Evolutionary conservation across 1,140 invertebrate genomes (phyloP), one percentile per base, ranked within the genome.

Genomic region (Bombus waltoni): DNA sequence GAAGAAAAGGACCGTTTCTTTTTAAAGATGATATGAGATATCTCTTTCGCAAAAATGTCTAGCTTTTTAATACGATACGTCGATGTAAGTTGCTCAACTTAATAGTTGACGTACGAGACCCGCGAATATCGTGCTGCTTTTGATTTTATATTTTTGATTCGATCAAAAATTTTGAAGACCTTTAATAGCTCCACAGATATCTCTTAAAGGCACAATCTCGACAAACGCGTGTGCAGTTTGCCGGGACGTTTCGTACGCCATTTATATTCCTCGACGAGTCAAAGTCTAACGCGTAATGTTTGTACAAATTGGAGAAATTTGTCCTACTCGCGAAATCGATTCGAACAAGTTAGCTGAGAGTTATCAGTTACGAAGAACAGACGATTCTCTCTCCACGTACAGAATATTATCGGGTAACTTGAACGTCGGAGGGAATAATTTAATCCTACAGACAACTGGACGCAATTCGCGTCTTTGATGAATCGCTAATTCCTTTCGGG

Each of bases 141-240:
- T 89, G 88, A 87, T 89, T 85, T 70, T 53, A 13, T n/a, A 72
- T 38, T 78, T 35, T 80, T 80, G 44, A 72, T 57, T 62, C 28
- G 57, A 70, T 25, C 32, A 32, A n/a, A 32, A 80, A 80, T 35
- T 66, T 83, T 57, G 38, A 73, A 32, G 47, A 83, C 32, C 47
- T 68, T 57, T 65, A 81, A 81, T 70, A 86, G 47, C 62, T 81
- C 73, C 74, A 65, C 84, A 75, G 47, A 77, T 84, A 77, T 84
- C 72, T 77, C n/a, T 78, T 73, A 70, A 90, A 89, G 88, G 89
- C 89, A 90, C 89, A 89, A 89, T 89, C 87, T 89, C 88, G 88
- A 84, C 88, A 81, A 90, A 78, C 85, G 22, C 75, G 62, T 42
- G 53, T 57, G 3, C 35, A 59, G 87, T 84, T 80, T 84, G 75